Evolutionary conservation across 1,140 invertebrate species (phyloP), one percentile per base, ranked within the genome.

Genomic region (Centruroides vittatus): DNA sequence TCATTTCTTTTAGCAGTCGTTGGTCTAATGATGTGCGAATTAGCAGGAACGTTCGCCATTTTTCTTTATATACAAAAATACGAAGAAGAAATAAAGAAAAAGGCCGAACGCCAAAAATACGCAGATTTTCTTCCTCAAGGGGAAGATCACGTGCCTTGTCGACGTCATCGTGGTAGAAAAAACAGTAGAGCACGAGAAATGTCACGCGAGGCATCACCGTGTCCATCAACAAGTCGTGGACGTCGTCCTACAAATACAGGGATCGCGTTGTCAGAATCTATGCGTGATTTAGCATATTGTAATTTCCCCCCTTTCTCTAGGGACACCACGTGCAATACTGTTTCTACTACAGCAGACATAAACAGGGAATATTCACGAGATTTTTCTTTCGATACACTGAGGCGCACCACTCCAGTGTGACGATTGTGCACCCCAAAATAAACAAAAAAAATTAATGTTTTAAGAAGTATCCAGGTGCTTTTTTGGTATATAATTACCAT

Each of bases 11-110:
- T 92, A 10, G 88, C 90, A 69, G 83, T 92, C 46, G 81, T 84
- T 66, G 88, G 88, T n/a, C 89, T 93, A 70, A 81, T 93, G 64
- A 80, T 82, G 35, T 86, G 85, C 3, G 88, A 92, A 73, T 74
- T 90, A 55, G 84, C 89, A 12, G 89, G 89, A 11, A 86, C 87
- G 12, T 84, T 85, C 55, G 86, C 88, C 57, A 84, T 93, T 55
- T 91, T 91, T 72, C 82, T 90, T 36, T 92, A 88, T 73, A 88
- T 92, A 64, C 83, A 83, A 67, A 79, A 80, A 73, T 81, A 84
- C 69, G 82, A 85, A 70, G 80, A 64, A 76, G 78, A 73, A 72
- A 72, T 67, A 70, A 71, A 67, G 73, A 76, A 67, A 55, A 61
- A 65, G 48, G 49, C 54, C 35, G 52, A 59, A 49, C 41, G 8